Evolutionary conservation across 2,888 invertebrate species (phyloP).

Genomic region (Spilarctia lutea): DNA sequence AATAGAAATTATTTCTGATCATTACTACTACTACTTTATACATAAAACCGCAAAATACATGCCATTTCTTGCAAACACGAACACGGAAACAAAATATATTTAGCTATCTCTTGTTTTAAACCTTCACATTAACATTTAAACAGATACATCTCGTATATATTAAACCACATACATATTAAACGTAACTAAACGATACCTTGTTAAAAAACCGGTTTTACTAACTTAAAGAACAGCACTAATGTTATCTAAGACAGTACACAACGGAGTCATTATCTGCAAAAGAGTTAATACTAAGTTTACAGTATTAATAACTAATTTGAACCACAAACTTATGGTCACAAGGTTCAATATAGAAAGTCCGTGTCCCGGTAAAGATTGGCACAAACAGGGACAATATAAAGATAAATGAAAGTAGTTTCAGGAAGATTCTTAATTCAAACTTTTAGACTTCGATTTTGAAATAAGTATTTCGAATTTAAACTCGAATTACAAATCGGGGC

Average conservation of each 20-base stretch:
- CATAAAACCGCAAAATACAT: neutral
- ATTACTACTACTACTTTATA: neutral
- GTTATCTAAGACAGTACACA: slow-evolving; percentile 41
- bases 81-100: neutral
- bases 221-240: slow-evolving; percentile 35
- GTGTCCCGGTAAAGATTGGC: slow-evolving; percentile 13
- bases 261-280: slow-evolving; percentile 35
- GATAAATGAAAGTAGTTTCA: slow-evolving; percentile 40
- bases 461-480: neutral
- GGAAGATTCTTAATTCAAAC: slow-evolving; percentile 2
- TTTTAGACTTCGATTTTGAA: neutral
- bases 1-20: no score
- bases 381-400: slow-evolving; percentile 20
- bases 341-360: neutral
- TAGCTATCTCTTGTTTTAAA: neutral
- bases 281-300: slow-evolving; percentile 17
- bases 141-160: neutral
- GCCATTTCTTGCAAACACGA: neutral
- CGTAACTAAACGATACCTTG: slow-evolving; percentile 33
- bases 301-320: slow-evolving; percentile 9
- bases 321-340: fast-evolving
- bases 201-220: slow-evolving; percentile 36
- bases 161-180: slow-evolving; percentile 35
- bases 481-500: neutral
- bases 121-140: slow-evolving; percentile 7